Base-by-base conservation (phyloP, 1,140 invertebrate genomes). In the Sminthurides bifidus region DNA sequence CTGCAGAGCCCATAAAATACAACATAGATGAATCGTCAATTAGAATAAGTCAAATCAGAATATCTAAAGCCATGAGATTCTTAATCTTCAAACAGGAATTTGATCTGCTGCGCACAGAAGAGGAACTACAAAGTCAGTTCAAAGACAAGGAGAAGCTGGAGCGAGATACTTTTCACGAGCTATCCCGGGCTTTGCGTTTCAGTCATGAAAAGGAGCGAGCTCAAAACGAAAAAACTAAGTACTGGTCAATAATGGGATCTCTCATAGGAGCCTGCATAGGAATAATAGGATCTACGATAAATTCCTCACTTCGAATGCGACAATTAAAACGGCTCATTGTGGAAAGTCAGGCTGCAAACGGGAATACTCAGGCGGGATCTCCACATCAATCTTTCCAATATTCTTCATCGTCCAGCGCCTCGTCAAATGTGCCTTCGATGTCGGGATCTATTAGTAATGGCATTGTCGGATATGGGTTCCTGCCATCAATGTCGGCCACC, bases 221-320 rank as follows among this genome's bases (percentile, higher is more conserved):
- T 2, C 79, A 83, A 66, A 80, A 81, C 14, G 81, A 85, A 67
- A 73, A 79, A 60, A 85, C 83, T 52, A 85, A 85, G 68, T 85
- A 86, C 65, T 84, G 82, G 81, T 83, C 81, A 49, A 75, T 85
- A 43, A 78, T 83, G 21, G 82, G 81, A 15, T 84, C 82, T 4
- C 71, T 84, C 60, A 68, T 81, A 38, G 82, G 82, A 19, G 62
- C 56, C 0, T n/a, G 17, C 12, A 29, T 64, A 4, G 62, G 62
- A 1, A 55, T 64, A 3, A 40, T 64, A n/a, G 62, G 58, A 23
- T 54, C 61, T 1, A 54, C 54, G 27, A 63, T 63, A 4, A 63
- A 63, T 48, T 58, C 58, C 3, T 19, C 23, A 26, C 29, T 60
- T 12, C 58, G 54, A 46, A 31, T 56, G n/a, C 30, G 53, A 5